phyloP scores from a whole-genome alignment of 1,140 invertebrate genomes.

The Lycorma delicatula region DNA sequence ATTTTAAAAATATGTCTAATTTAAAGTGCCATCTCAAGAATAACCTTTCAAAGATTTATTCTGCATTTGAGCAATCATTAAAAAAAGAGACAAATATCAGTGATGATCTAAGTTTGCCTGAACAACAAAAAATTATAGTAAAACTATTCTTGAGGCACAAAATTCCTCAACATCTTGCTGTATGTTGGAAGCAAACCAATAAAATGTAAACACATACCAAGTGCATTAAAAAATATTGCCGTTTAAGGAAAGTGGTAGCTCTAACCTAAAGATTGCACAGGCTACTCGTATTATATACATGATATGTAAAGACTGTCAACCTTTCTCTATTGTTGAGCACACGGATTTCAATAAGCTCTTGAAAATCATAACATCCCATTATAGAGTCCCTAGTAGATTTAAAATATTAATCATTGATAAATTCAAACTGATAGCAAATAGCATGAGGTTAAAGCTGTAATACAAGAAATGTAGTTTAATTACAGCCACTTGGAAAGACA shows the following conservation, averaged over 20 bases:
- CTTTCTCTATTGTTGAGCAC: constrained; percentile 35
- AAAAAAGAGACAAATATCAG: too few species aligned
- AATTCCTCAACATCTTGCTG: too few species aligned
- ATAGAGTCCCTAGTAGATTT: constrained; percentile 33
- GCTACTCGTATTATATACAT: constrained; percentile 31
- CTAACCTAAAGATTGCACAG: constrained; percentile 16
- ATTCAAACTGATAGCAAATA: constrained; percentile 29
- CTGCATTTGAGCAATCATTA: too few species aligned
- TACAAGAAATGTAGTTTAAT: constrained; percentile 25
- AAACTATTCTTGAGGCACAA: too few species aligned
- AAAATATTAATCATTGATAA: constrained; percentile 30
- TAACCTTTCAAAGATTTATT: too few species aligned
- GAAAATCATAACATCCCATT: constrained; percentile 32
- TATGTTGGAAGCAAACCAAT: too few species aligned
- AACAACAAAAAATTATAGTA: too few species aligned
- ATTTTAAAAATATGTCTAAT: too few species aligned
- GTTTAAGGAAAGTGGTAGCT: constrained; percentile 4
- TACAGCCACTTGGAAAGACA: constrained; percentile 31
- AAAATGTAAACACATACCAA: too few species aligned
- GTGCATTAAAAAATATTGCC: constrained; percentile 9
- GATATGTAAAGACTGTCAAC: constrained; percentile 35
- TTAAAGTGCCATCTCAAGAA: too few species aligned
- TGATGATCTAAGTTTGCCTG: too few species aligned
- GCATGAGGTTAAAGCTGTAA: constrained; percentile 25
- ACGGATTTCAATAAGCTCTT: constrained; percentile 35